phyloP scores from a whole-genome alignment of 2,888 invertebrate species.

The Galeruca laticollis region DNA sequence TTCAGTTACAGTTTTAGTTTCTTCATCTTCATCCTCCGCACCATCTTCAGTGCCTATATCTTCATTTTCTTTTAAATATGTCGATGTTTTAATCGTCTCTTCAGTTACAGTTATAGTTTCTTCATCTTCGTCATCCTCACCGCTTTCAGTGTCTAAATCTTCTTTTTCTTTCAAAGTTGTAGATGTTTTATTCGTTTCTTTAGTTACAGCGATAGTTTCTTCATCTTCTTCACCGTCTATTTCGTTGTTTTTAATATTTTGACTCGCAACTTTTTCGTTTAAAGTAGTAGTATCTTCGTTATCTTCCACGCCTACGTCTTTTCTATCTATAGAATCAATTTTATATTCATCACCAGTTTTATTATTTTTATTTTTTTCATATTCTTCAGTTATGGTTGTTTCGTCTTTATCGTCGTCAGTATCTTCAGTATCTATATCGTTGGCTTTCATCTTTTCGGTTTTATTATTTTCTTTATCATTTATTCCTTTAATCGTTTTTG shows the following conservation, averaged over 20 bases:
- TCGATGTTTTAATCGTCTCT: too few species aligned
- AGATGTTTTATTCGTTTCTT: neutral
- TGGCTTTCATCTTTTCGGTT: neutral
- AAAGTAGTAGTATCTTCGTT: neutral
- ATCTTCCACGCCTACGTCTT: neutral
- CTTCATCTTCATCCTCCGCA: too few species aligned
- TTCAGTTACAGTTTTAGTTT: too few species aligned
- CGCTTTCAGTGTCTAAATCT: neutral
- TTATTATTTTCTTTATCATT: neutral
- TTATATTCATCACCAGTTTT: neutral
- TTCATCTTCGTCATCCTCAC: neutral
- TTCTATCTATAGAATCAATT: neutral
- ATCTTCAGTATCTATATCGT: neutral
- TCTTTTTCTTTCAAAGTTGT: neutral
- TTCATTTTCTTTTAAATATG: too few species aligned
- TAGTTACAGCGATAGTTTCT: neutral
- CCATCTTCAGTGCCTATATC: too few species aligned
- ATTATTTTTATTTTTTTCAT: neutral
- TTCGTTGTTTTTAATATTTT: neutral
- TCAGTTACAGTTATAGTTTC: neutral
- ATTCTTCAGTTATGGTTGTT: neutral
- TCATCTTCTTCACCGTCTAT: neutral
- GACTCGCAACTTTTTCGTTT: neutral
- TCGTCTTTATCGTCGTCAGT: neutral
- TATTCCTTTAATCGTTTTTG: neutral